Evolutionary conservation across 1,140 invertebrate genomes (phyloP).

Genomic region (Camponotus vicinus): DNA sequence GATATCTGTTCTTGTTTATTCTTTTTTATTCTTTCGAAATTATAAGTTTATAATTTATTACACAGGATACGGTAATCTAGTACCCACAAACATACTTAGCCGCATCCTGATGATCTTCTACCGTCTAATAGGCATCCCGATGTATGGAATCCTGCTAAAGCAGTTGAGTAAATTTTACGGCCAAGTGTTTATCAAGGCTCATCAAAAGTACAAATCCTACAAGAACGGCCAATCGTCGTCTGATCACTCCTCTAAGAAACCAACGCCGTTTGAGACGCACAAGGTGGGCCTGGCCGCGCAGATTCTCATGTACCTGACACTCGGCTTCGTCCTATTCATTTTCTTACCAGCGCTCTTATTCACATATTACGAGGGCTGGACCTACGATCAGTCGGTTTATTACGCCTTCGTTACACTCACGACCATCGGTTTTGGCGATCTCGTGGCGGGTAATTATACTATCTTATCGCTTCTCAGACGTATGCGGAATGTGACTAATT

Average conservation of each 20-base stretch:
- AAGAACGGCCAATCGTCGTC: conserved; percentile 86
- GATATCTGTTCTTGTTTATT: background rate
- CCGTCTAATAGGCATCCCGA: conserved; percentile 97
- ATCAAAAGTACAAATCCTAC: conserved; percentile 92
- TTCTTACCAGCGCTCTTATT: conserved; percentile 96
- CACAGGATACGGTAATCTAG: conserved; percentile 95
- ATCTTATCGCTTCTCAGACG: conserved; percentile 46
- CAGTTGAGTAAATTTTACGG: conserved; percentile 94
- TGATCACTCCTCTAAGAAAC: conserved; percentile 77
- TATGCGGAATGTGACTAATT: conserved; percentile 17
- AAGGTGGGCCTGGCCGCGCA: conserved; percentile 91
- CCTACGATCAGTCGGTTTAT: conserved; percentile 95
- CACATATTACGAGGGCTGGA: conserved; percentile 95
- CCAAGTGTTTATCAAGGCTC: conserved; percentile 91
- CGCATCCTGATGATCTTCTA: conserved; percentile 97
- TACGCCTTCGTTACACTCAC: conserved; percentile 97
- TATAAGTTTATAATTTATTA: too few species aligned
- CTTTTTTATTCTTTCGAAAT: background rate
- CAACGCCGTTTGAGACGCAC: conserved; percentile 86
- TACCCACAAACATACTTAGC: conserved; percentile 93
- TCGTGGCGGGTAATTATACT: conserved; percentile 91
- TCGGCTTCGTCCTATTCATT: conserved; percentile 95
- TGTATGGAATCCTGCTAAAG: conserved; percentile 95
- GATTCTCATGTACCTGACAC: conserved; percentile 92
- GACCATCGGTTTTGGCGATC: conserved; percentile 98